Evolutionary conservation across 1,140 invertebrate genomes (phyloP).

Genomic region (Drosophila melanica): DNA sequence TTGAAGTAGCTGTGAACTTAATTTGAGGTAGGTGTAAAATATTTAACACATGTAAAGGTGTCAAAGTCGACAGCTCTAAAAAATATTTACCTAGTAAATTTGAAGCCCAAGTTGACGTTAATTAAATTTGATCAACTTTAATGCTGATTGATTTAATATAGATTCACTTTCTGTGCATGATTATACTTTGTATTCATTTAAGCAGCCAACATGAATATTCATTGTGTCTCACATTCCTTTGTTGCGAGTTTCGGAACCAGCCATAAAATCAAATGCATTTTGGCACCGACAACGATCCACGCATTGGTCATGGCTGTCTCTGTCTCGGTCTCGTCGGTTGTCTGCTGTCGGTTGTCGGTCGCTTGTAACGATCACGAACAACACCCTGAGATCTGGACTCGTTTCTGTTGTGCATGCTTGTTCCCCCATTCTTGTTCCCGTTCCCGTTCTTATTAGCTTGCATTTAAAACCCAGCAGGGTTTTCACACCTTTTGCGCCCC

Average conservation of each 20-base stretch:
- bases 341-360: slow-evolving; percentile 39
- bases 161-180: slow-evolving; percentile 1
- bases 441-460: slow-evolving; percentile 81
- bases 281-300: slow-evolving; percentile 37
- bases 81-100: too few species aligned
- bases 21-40: too few species aligned
- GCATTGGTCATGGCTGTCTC: slow-evolving; percentile 68
- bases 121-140: background rate
- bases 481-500: slow-evolving; percentile 83
- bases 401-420: slow-evolving; percentile 13
- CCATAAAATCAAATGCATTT: slow-evolving; percentile 34
- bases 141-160: slow-evolving; percentile 4
- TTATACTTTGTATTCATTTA: slow-evolving; percentile 12
- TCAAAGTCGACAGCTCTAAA: too few species aligned
- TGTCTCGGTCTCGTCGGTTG: slow-evolving; percentile 17
- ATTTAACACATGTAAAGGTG: too few species aligned
- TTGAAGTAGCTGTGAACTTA: too few species aligned
- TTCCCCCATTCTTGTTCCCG: slow-evolving; percentile 17
- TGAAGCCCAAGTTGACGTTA: background rate
- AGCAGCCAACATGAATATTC: slow-evolving; percentile 22
- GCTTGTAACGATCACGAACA: slow-evolving; percentile 56
- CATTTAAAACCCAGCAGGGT: slow-evolving; percentile 84
- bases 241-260: slow-evolving; percentile 24
- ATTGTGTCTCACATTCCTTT: slow-evolving; percentile 12
- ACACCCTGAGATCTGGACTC: slow-evolving; percentile 21